These are phyloP conservation scores for Thereva unica DNA, from an alignment of 2,888 invertebrate genomes.

Conservation along the genomic window DNA sequence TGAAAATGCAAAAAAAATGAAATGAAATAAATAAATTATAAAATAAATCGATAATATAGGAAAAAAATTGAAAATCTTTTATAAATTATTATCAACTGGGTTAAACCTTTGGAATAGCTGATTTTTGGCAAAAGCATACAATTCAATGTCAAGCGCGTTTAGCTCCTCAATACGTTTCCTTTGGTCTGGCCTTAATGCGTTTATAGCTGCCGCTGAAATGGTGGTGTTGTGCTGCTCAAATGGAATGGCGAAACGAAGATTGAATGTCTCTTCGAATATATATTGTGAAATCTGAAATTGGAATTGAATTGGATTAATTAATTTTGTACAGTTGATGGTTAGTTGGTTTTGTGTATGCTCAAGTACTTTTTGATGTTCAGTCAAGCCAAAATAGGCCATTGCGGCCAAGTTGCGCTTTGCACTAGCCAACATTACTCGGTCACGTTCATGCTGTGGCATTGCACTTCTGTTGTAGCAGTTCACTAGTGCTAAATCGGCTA, in stretches of 20 bases:
- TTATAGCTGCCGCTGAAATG: constrained; percentile 80
- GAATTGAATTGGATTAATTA: background rate
- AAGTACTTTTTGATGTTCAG: constrained; percentile 87
- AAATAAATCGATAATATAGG: background rate
- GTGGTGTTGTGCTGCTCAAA: constrained; percentile 93
- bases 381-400: constrained; percentile 97
- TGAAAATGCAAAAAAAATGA: constrained; percentile 43
- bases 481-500: constrained; percentile 91
- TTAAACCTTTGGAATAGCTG: constrained; percentile 76
- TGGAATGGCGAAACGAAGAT: constrained; percentile 84
- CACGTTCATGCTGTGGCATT: constrained; percentile 73
- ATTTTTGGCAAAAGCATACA: constrained; percentile 91
- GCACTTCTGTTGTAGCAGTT: constrained; percentile 91
- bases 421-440: constrained; percentile 87
- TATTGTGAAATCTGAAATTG: constrained; percentile 77
- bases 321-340: background rate
- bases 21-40: constrained; percentile 33
- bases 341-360: background rate
- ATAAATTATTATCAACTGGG: background rate
- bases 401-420: constrained; percentile 93
- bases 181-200: constrained; percentile 75
- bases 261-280: constrained; percentile 93
- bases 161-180: constrained; percentile 74
- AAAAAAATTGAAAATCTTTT: background rate
- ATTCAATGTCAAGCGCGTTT: constrained; percentile 87